Percentiles rank a stretch among this genome's conserved stretches.
Evolutionary conservation across 1,140 invertebrate genomes (phyloP).

Genomic region (Conopomorpha cramerella): DNA sequence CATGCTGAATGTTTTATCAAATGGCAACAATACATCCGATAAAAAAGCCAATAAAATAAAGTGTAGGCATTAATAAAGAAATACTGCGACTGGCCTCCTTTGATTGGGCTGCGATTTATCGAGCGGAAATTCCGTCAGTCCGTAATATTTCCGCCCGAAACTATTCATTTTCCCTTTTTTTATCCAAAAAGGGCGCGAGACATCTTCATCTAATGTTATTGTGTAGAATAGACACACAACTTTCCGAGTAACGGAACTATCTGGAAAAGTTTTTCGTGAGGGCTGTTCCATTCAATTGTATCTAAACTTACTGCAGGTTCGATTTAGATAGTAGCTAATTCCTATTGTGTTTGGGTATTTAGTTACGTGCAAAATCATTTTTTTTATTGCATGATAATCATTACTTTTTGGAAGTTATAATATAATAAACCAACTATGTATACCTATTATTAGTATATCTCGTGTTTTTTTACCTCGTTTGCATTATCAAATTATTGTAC

Average conservation of each 20-base stretch:
- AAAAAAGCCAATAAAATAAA: slow-evolving; percentile 56
- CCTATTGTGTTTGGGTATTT: too few relatives aligned
- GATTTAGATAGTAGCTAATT: too few relatives aligned
- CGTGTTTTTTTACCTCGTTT: too few relatives aligned
- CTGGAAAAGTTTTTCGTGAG: slow-evolving; percentile 33
- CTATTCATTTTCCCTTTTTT: slow-evolving; percentile 57
- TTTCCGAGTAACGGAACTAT: slow-evolving; percentile 16
- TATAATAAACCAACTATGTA: too few relatives aligned
- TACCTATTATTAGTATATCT: too few relatives aligned
- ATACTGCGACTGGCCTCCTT: slow-evolving; percentile 41
- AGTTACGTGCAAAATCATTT: too few relatives aligned
- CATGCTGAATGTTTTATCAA: too few relatives aligned
- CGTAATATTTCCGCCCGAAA: slow-evolving; percentile 52
- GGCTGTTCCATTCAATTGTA: too few relatives aligned
- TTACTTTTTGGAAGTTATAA: too few relatives aligned
- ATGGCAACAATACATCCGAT: slow-evolving; percentile 36
- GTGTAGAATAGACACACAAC: slow-evolving; percentile 11
- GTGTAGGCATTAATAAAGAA: slow-evolving; percentile 53
- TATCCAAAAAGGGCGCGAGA: slow-evolving; percentile 55
- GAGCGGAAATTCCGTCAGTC: slow-evolving; percentile 56
- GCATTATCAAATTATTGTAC: too few relatives aligned
- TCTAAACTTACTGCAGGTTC: too few relatives aligned
- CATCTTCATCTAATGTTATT: slow-evolving; percentile 32
- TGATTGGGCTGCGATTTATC: slow-evolving; percentile 57
- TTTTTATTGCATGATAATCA: too few relatives aligned